Evolutionary conservation across 1,140 invertebrate genomes (phyloP), one percentile per base, ranked within the genome.

Genomic region (Saccostrea cuccullata): DNA sequence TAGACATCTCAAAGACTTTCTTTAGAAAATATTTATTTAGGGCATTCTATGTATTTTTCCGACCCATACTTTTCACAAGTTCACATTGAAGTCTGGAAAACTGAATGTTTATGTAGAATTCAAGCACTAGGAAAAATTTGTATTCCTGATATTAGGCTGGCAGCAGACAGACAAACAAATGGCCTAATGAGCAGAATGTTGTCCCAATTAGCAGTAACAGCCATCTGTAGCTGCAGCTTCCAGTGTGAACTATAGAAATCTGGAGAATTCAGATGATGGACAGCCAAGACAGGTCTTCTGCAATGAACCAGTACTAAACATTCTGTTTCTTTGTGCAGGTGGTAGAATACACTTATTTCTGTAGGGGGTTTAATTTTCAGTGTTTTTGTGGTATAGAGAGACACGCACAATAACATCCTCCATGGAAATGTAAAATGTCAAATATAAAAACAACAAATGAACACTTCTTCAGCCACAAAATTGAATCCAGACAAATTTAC

Each of bases 111-210:
- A 13, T 60, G 58, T 15, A 60, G 3, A 60, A 64, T 0, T 77
- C 30, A 30, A 77, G 30, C 70, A 30, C 70, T 1, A 77, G 23
- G 15, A 36, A 73, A 73, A 30, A n/a, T 30, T 26, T 73, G 70
- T 26, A 30, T 30, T 17, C 26, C 30, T 40, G 1, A 26, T 77
- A 5, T 77, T 30, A 15, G 30, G 26, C 58, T 64, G 11, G 26
- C 70, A 40, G 70, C 70, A 77, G 70, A 77, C 70, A 77, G 70
- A 36, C 70, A 77, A 11, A 77, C 30, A 77, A 77, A 77, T 36
- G 70, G 70, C 26, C 30, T 77, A 77, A 77, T 77, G 70, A 77
- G 26, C 9, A 77, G 30, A 77, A 30, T 77, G 30, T 12, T 36
- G 23, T 36, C 20, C 70, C 30, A 26, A 77, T 77, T 77, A 77